Conservation (phyloP, 2,113 vertebrate genomes). For the Gymnorhina tibicen region DNA sequence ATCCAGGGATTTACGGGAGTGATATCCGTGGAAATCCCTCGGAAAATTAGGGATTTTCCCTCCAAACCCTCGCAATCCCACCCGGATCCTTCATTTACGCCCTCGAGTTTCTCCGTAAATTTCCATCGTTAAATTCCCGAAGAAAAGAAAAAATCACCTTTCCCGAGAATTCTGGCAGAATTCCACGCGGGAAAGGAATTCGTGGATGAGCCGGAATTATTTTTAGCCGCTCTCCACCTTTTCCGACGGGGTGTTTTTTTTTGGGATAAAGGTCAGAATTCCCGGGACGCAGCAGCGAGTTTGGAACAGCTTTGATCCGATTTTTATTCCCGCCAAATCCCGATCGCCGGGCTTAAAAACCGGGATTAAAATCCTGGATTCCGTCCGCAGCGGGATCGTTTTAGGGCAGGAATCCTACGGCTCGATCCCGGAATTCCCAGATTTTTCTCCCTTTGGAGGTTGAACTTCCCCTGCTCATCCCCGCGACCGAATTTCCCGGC, state of each 20-base stretch:
- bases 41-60: neutral
- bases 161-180: neutral
- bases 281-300: neutral
- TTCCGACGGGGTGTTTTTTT: neutral
- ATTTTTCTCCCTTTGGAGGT: neutral
- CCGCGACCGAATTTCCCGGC: fast-evolving
- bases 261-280: neutral
- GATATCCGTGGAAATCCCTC: neutral
- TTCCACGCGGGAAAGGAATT: neutral
- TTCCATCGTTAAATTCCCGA: neutral
- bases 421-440: neutral
- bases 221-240: neutral
- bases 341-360: neutral
- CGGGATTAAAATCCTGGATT: neutral
- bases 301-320: neutral
- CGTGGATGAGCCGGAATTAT: neutral
- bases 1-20: neutral
- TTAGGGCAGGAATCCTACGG: neutral
- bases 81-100: neutral
- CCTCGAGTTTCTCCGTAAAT: neutral
- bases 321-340: neutral
- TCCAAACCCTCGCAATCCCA: neutral
- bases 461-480: neutral
- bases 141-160: neutral
- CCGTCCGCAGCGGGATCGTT: fast-evolving